Base-by-base conservation (phyloP, 2,113 vertebrate genomes). In the Ancistrus triradiatus region DNA sequence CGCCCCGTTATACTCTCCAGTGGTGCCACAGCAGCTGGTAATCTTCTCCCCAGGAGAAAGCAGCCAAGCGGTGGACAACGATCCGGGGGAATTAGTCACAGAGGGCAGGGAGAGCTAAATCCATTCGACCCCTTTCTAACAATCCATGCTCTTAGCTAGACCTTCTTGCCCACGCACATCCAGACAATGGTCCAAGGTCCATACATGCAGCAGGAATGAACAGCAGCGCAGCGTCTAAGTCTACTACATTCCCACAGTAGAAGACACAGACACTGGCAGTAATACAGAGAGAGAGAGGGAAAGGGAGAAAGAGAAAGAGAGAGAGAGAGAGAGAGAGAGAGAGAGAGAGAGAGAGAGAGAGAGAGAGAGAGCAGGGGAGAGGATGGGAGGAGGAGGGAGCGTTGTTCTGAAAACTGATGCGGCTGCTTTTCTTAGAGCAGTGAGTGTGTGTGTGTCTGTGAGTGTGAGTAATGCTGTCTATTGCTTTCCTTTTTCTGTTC, bases 191-290 rank as follows among this genome's bases (percentile, higher is more conserved):
- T 57, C 40, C 42, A 42, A 57, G 65, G 75, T 72, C 59, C 68
- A 44, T 67, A 69, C 69, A 67, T 46, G 52, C 47, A 61, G 58
- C 52, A 65, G 53, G 60, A 57, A 37, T 64, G 49, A 64, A 63
- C 51, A 42, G 48, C 25, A 48, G 83, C 78, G 76, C 79, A 78
- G 66, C 63, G 37, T 63, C 60, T 59, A 43, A 59, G 63, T 79
- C 63, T 71, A 64, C 81, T 86, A 84, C 87, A 88, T 87, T 88
- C 84, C 84, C 85, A 84, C 85, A 86, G 79, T 87, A 81, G 76
- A 78, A 78, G 81, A 77, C 38, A 62, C 77, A 77, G 78, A 81
- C 62, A 59, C 66, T 79, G 79, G 83, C 77, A 80, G 66, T 73
- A 75, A 76, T 75, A 78, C 80, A 75, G 79, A 68, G 61, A 63